Evolutionary conservation across 2,888 invertebrate species (phyloP).

Genomic region (Auanema sp.): DNA sequence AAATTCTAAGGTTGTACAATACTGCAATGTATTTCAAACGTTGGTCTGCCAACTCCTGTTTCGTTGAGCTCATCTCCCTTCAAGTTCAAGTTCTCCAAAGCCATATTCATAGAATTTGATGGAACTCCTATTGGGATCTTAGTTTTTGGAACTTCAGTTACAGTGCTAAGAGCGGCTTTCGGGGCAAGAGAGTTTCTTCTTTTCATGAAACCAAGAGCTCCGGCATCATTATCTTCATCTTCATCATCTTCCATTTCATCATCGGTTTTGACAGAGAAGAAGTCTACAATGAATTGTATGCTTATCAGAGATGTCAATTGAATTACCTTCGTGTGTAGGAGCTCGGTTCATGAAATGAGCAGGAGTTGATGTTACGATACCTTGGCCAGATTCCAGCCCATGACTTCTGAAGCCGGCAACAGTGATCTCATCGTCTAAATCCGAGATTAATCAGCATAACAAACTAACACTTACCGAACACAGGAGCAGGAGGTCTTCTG

Average conservation of each 20-base stretch:
- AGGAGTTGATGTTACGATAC: slow-evolving; percentile 20
- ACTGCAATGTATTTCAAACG: not conserved
- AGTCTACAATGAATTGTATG: not conserved
- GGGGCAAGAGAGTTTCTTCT: not conserved
- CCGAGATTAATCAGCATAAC: too few species aligned
- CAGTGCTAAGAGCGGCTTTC: slow-evolving; percentile 1
- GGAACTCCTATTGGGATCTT: not conserved
- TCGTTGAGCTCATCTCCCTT: slow-evolving; percentile 6
- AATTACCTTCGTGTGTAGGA: slow-evolving; percentile 5
- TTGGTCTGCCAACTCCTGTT: slow-evolving; percentile 8
- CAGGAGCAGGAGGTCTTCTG: too few species aligned
- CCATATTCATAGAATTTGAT: slow-evolving; percentile 5
- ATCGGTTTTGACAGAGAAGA: slow-evolving; percentile 7
- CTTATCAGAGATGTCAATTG: not conserved
- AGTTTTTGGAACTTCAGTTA: not conserved
- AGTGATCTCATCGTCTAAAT: slow-evolving; percentile 12
- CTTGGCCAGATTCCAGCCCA: not conserved
- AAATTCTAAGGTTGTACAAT: not conserved
- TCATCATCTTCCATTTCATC: slow-evolving; percentile 1
- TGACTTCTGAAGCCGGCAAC: slow-evolving; percentile 11
- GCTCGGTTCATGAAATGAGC: not conserved
- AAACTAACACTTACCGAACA: too few species aligned
- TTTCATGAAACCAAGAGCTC: slow-evolving; percentile 9
- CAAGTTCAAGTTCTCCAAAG: not conserved
- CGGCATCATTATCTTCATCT: not conserved